Evolutionary conservation across 2,888 invertebrate genomes (phyloP).

Genomic region (Tyria jacobaeae): DNA sequence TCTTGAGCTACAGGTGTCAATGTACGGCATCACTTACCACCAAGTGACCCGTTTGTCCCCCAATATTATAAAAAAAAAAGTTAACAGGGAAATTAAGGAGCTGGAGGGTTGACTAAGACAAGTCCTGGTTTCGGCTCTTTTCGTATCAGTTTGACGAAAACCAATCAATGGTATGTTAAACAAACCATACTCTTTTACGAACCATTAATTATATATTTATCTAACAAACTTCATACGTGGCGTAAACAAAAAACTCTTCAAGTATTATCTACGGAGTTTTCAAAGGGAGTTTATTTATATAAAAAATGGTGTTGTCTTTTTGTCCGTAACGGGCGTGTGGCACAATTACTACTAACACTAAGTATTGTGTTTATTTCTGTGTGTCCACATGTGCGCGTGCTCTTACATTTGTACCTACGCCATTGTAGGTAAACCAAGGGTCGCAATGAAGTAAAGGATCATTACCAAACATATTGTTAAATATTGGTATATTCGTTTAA

Average conservation of each 20-base stretch:
- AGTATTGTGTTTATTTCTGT: constrained; percentile 83
- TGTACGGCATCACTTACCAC: no score
- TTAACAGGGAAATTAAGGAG: no score
- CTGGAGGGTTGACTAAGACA: background rate
- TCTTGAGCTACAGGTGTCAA: no score
- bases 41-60: no score
- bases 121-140: background rate
- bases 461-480: background rate
- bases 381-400: constrained; percentile 76
- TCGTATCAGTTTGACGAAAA: constrained; percentile 32
- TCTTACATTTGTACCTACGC: constrained; percentile 60
- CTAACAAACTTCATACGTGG: constrained; percentile 18
- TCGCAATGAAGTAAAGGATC: no score
- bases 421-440: constrained; percentile 48
- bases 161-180: constrained; percentile 25
- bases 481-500: no score
- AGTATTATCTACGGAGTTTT: constrained; percentile 58
- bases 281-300: constrained; percentile 81
- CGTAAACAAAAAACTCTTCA: constrained; percentile 26
- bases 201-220: constrained; percentile 46
- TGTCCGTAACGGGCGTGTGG: constrained; percentile 71
- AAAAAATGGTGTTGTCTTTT: constrained; percentile 62
- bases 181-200: constrained; percentile 25
- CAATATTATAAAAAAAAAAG: no score
- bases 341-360: constrained; percentile 79